Evolutionary conservation across 1,140 invertebrate species (phyloP).

Genomic region (Dysdera silvatica): DNA sequence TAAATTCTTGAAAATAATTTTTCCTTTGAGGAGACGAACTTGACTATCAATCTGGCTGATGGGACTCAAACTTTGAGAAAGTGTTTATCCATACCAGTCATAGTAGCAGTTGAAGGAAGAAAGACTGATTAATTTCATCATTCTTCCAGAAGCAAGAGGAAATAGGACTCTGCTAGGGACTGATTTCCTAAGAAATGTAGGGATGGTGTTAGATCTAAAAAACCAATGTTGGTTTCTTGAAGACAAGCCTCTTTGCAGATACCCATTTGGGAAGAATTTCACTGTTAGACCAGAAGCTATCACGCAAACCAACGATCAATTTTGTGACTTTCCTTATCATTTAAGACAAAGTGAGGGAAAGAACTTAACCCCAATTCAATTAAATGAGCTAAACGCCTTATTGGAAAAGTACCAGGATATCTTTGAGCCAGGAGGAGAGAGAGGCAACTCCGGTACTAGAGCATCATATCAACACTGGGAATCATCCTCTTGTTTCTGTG

Average conservation of each 20-base stretch:
- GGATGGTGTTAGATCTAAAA: not conserved
- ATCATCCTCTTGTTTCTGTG: too few species aligned
- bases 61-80: not conserved
- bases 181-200: not conserved
- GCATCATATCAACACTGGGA: constrained; percentile 5
- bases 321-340: not conserved
- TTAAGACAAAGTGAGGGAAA: not conserved
- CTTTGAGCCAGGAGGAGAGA: too few species aligned
- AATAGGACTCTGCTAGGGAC: not conserved
- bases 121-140: not conserved
- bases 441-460: not conserved
- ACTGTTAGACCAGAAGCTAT: not conserved
- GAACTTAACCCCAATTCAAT: too few species aligned
- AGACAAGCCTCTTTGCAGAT: not conserved
- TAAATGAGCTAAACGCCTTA: not conserved
- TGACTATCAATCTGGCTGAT: not conserved
- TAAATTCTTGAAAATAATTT: not conserved
- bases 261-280: too few species aligned
- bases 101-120: not conserved
- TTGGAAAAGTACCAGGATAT: too few species aligned
- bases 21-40: not conserved
- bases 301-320: too few species aligned
- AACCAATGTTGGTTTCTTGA: not conserved
- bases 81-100: not conserved
- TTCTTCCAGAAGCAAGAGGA: not conserved